Evolutionary conservation across 2,888 invertebrate genomes (phyloP).

Genomic region (Drosophila neutralis): DNA sequence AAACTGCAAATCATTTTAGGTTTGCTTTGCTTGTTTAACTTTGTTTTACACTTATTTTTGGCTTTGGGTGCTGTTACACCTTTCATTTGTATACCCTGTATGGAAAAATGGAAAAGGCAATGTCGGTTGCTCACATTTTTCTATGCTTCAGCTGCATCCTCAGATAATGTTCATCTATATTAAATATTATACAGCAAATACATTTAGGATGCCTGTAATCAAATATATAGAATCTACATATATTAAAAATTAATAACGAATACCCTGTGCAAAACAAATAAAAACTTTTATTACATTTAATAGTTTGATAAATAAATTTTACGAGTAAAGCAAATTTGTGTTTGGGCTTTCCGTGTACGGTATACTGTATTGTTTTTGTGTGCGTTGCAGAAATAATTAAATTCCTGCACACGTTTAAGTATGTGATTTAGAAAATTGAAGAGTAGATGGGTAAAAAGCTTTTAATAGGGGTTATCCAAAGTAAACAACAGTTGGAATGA

Average conservation of each 20-base stretch:
- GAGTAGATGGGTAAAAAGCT: not conserved
- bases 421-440: conserved; percentile 11
- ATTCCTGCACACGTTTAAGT: conserved; percentile 3
- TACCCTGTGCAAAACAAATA: not conserved
- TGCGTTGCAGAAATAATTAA: conserved; percentile 7
- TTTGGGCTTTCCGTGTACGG: conserved; percentile 14
- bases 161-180: not conserved
- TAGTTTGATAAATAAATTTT: conserved; percentile 54
- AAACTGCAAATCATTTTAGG: conserved; percentile 58
- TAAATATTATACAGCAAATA: not conserved
- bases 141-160: not conserved
- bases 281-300: conserved; percentile 34
- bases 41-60: conserved; percentile 42
- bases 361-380: not conserved
- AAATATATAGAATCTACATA: not conserved
- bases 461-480: not conserved
- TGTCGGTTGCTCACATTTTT: not conserved
- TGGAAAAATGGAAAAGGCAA: not conserved
- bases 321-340: conserved; percentile 23
- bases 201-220: not conserved
- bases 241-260: not conserved
- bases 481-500: not conserved
- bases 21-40: conserved; percentile 47
- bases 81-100: conserved; percentile 25
- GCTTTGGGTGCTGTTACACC: conserved; percentile 1